A percentile compares a stretch with the other conserved stretches of the same genome.
Conservation (phyloP, 92 coral and sea anemone genomes). For the Actinernus sp. region DNA sequence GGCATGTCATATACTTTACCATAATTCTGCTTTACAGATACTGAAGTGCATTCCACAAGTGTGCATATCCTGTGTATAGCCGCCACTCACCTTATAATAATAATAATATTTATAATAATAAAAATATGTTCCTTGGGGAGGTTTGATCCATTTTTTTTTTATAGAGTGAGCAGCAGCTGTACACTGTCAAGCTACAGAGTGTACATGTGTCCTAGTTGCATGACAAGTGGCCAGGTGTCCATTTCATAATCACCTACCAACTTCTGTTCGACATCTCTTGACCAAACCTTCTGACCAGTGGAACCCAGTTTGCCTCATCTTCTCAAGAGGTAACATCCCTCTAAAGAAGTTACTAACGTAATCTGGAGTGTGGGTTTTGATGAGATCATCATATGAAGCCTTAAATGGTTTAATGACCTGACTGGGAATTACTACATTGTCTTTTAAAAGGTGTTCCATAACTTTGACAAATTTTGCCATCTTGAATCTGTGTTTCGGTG, state of each 20-base stretch:
- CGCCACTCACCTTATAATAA: no score
- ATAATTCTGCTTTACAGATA: no score
- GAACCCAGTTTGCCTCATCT: constrained; percentile 65
- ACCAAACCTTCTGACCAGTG: constrained; percentile 72
- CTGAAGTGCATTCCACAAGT: no score
- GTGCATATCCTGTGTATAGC: no score
- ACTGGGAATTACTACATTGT: constrained; percentile 35
- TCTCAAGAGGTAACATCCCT: constrained; percentile 35
- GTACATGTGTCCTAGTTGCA: background rate
- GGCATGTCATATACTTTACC: no score
- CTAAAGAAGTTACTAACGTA: constrained; percentile 39
- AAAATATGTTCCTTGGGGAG: no score
- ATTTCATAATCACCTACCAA: constrained; percentile 54
- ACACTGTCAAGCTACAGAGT: background rate
- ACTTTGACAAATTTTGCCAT: constrained; percentile 73
- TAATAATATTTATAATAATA: no score
- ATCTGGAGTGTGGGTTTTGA: constrained; percentile 32
- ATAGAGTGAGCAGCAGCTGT: no score
- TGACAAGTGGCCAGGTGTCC: background rate
- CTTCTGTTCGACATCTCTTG: constrained; percentile 65
- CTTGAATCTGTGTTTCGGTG: constrained; percentile 69
- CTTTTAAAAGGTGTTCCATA: constrained; percentile 63
- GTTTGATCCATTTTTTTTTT: no score
- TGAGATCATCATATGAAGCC: constrained; percentile 56
- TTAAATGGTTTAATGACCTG: constrained; percentile 42